Base-by-base conservation (phyloP, 2,888 invertebrate genomes). In the Allygus modestus region DNA sequence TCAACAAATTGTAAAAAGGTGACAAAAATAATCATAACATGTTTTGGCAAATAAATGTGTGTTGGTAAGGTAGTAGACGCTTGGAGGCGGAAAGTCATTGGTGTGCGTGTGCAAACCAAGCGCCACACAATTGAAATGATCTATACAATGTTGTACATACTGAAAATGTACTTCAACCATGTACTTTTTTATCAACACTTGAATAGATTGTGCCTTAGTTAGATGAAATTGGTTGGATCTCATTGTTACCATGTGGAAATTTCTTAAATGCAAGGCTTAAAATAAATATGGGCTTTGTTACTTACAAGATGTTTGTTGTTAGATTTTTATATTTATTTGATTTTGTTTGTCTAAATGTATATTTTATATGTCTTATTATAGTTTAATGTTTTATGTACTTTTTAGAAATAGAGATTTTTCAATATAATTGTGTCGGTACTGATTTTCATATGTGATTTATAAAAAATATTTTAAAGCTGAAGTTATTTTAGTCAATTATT, bases 141-240 rank as follows among this genome's bases (percentile, higher is more conserved):
- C n/a, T n/a, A n/a, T n/a, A n/a, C n/a, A n/a, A n/a, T n/a, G n/a
- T n/a, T n/a, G n/a, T n/a, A n/a, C n/a, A n/a, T n/a, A n/a, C n/a
- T n/a, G n/a, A n/a, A n/a, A n/a, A n/a, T n/a, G n/a, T n/a, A n/a
- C n/a, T n/a, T n/a, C n/a, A n/a, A n/a, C n/a, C n/a, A n/a, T n/a
- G n/a, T n/a, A n/a, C n/a, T n/a, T n/a, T n/a, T 20, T 54, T 54
- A 7, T 23, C 11, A 54, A 54, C 5, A 23, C 23, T 54, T 54
- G 23, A 54, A 12, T 54, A 23, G 54, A n/a, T 54, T 54, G 54
- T 54, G 54, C 54, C 54, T 54, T 54, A 54, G 54, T 54, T 23
- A 23, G 11, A 23, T 54, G 51, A 15, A 20, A 2, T 54, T 23
- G 1, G 9, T 54, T 20, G 54, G 54, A 54, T 54, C 54, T 54